These are phyloP conservation scores for Onychomys torridus DNA, from an alignment of 2,797 vertebrate genomes.

Conservation along the genomic window DNA sequence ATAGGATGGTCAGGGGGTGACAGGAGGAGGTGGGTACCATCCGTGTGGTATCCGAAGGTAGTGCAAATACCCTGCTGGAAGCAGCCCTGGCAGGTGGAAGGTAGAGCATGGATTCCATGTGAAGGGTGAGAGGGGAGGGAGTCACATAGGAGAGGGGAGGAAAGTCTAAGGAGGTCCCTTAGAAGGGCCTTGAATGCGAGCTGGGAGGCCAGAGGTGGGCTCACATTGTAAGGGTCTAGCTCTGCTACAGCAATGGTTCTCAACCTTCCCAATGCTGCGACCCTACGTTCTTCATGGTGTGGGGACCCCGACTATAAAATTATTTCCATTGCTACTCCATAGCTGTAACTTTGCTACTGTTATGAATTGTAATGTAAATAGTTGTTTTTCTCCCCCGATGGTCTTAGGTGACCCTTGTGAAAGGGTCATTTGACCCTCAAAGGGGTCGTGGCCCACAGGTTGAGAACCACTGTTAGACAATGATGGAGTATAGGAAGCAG, in stretches of 20 bases:
- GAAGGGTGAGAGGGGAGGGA: background rate
- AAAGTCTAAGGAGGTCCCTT: rapidly evolving
- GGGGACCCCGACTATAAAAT: background rate
- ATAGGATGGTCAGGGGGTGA: background rate
- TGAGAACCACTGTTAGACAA: background rate
- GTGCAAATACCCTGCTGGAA: background rate
- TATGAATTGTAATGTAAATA: background rate
- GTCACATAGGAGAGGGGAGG: too few relatives aligned
- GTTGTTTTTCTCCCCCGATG: background rate
- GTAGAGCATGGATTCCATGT: background rate
- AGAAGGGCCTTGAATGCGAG: background rate
- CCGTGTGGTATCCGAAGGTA: background rate
- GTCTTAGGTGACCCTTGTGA: background rate
- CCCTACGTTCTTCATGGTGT: background rate
- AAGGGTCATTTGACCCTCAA: background rate
- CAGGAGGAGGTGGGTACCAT: background rate
- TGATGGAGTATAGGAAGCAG: background rate
- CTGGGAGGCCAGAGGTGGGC: background rate
- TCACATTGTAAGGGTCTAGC: background rate
- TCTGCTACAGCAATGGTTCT: background rate
- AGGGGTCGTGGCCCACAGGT: background rate
- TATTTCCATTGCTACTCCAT: background rate
- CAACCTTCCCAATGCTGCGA: background rate
- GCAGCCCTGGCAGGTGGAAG: background rate
- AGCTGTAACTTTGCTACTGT: background rate